Base-by-base conservation (phyloP, 2,888 invertebrate genomes). In the Teleiodes luculella region DNA sequence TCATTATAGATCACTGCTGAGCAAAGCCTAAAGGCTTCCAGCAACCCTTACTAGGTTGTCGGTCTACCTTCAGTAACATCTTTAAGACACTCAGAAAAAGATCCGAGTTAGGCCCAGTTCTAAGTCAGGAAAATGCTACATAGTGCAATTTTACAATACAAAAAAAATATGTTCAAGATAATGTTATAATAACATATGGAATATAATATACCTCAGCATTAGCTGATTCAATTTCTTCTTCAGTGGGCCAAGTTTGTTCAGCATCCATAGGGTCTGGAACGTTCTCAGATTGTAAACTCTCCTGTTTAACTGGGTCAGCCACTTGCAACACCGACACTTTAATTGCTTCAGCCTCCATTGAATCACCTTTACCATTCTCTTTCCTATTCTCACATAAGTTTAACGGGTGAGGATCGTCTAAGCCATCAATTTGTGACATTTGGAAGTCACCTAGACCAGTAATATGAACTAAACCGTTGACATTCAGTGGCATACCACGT, bases 241-340 rank as follows among this genome's bases (percentile, higher is more conserved):
- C 95, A 13, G 97, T 97, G 0, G 98, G 98, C 97, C 97, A 98
- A 0, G 98, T 98, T 83, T 98, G 98, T 77, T 98, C 98, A 1
- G 95, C 97, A 75, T 97, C 96, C 96, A 98, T 95, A 5, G 94
- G 94, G 87, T 98, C 96, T 0, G 95, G 94, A 52, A 93, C 84
- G 81, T 96, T 95, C 86, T 97, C 98, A 24, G 92, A 90, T 55
- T 93, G 91, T 36, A 98, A 87, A 52, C 94, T 92, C 70, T 94
- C 94, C 83, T 95, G 96, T 70, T 93, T 92, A 0, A 70, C 67
- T 1, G 93, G 92, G 81, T 95, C 93, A 16, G 93, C 92, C 33
- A 77, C 78, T 72, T 92, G 92, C 49, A 94, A 70, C 13, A 93
- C 75, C 64, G 86, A 84, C 2, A 86, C 74, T 56, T 75, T 81